Evolutionary conservation across 2,888 invertebrate species (phyloP), one percentile per base, ranked within the genome.

Genomic region (Escarpia spicata): DNA sequence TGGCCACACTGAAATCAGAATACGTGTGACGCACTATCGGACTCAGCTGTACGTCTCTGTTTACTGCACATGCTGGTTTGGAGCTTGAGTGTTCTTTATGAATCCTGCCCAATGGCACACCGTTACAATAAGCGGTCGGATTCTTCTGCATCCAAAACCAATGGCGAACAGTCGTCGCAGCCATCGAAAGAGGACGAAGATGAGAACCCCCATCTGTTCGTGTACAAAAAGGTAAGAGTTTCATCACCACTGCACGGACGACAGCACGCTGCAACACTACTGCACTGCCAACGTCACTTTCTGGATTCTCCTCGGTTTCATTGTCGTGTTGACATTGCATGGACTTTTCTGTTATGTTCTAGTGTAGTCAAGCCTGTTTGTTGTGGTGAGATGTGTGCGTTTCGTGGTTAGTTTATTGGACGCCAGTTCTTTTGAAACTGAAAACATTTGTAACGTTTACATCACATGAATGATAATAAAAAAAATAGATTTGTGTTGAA

Each of bases 41-140:
- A n/a, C 26, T 15, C 75, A 75, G 75, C 75, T 75, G n/a, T 75
- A 75, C 19, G 75, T 75, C 75, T 75, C 19, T 75, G 75, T 75
- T 75, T 75, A 75, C 75, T 75, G 75, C 75, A 75, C 75, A 75
- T 75, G 75, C 75, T 75, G 75, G 75, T 75, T 75, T 75, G 75
- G 75, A 75, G 75, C 75, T 75, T 75, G 75, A 75, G 75, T 75
- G 75, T 75, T 75, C 75, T 75, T 75, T 75, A 75, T 75, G 75
- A 75, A 75, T 75, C 75, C 75, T 75, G 75, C 75, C 75, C 75
- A 75, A 75, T 75, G 75, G 75, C 75, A 75, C 75, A 75, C 75
- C 75, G 75, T 75, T 75, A 75, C 26, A 75, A 75, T 75, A 75
- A 75, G 75, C 75, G 75, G 75, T 75, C 75, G 75, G 75, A 75